Base-by-base conservation (phyloP, 2,888 invertebrate species). In the Pomacea canaliculata region DNA sequence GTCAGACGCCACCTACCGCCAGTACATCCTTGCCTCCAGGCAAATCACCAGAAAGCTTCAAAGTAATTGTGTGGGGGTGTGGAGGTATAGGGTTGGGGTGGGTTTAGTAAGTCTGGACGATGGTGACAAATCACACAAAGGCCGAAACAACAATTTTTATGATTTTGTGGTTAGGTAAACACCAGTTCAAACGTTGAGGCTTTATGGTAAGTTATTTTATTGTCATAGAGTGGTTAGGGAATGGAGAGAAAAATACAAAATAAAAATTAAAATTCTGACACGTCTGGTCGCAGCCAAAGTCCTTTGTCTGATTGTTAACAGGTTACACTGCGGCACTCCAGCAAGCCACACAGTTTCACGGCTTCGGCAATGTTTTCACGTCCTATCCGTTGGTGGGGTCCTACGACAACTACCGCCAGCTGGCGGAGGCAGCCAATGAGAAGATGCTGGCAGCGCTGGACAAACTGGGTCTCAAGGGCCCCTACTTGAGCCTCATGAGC, bases 401-500 rank as follows among this genome's bases (percentile, higher is more conserved):
- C 0, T 13, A 12, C 19, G 63, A 48, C 18, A 46, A 74, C 51
- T 69, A 69, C 51, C 19, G 48, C n/a, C 48, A 74, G 69, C 69
- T 74, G 27, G 69, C 62, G 10, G 69, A 62, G 19, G 74, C 63
- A 3, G 69, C 74, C 60, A 69, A 70, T 72, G 62, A 59, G n/a
- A 72, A 66, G 46, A 73, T 80, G 77, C 62, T 78, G 79, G 48
- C 70, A 23, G 76, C 78, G 27, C 70, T 77, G 69, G 70, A 66
- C 23, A 48, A 19, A 1, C 51, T 79, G 65, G 74, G 73, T 9
- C 71, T 82, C 66, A 67, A 76, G 27, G 80, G 82, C 37, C 75
- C 76, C 13, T 83, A 82, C 71, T 71, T 81, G 60, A 51, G 59
- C 16, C 18, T 82, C 8, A 80, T 78, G 71, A 67, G 63, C 74